phyloP scores from a whole-genome alignment of 2,113 vertebrate genomes.

The Erinaceus europaeus region DNA sequence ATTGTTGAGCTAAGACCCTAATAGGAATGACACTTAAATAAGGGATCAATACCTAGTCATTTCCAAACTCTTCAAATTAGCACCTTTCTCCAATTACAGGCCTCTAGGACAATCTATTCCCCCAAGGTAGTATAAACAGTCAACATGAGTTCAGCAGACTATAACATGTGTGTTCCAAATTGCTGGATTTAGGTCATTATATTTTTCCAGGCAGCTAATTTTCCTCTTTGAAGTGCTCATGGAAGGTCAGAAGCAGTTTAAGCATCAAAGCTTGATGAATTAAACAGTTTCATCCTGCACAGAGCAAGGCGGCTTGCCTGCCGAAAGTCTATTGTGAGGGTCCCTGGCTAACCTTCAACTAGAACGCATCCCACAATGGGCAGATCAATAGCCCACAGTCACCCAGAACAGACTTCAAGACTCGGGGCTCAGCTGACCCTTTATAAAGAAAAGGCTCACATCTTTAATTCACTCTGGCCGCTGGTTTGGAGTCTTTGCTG shows the following conservation, averaged over 20 bases:
- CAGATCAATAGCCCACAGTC: constrained; percentile 76
- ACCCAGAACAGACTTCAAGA: constrained; percentile 1
- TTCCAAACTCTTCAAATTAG: constrained; percentile 72
- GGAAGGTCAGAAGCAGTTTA: constrained; percentile 87
- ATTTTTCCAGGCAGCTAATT: constrained; percentile 88
- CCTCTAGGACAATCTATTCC: constrained; percentile 42
- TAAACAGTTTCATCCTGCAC: constrained; percentile 86
- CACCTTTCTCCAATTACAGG: constrained; percentile 74
- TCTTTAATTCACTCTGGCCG: neutral
- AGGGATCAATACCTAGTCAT: constrained; percentile 71
- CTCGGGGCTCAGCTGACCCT: neutral
- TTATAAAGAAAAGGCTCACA: constrained; percentile 4
- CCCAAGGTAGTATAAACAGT: constrained; percentile 67
- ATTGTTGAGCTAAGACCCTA: constrained; percentile 59
- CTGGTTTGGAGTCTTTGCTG: neutral
- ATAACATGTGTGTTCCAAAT: constrained; percentile 78
- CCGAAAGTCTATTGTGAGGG: constrained; percentile 80
- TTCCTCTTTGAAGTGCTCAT: constrained; percentile 86
- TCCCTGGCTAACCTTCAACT: constrained; percentile 77
- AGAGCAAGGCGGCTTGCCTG: constrained; percentile 82
- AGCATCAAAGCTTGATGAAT: constrained; percentile 91
- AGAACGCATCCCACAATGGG: constrained; percentile 77
- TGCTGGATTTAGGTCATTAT: constrained; percentile 81
- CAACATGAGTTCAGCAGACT: constrained; percentile 76
- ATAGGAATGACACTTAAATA: constrained; percentile 69